phyloP scores from a whole-genome alignment of 2,797 vertebrate genomes.

The Sebastes ruberrimus region DNA sequence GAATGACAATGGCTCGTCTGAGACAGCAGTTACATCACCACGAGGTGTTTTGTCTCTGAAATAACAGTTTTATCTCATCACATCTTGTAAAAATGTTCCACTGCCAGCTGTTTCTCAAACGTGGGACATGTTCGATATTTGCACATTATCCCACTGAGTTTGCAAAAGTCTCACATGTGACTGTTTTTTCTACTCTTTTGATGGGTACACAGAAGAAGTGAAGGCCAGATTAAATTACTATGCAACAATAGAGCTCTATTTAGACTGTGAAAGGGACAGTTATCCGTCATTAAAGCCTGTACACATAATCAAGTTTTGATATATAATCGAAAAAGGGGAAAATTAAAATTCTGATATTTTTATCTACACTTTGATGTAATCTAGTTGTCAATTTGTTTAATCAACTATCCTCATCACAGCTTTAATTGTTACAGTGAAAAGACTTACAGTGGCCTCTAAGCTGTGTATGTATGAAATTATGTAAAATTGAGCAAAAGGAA shows the following conservation, averaged over 20 bases:
- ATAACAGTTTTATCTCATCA: background rate
- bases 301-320: background rate
- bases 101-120: slow-evolving; percentile 4
- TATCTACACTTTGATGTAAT: background rate
- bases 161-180: background rate
- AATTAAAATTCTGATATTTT: background rate
- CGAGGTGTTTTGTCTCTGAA: background rate
- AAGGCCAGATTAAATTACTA: background rate
- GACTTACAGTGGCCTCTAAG: background rate
- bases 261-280: background rate
- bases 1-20: background rate
- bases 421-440: background rate
- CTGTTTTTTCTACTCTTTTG: background rate
- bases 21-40: background rate
- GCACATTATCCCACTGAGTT: background rate
- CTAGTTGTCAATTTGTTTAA: background rate
- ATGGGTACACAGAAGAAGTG: background rate
- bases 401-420: background rate
- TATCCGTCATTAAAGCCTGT: background rate
- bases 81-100: slow-evolving; percentile 9
- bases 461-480: background rate
- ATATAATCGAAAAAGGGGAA: background rate
- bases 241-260: background rate
- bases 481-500: background rate
- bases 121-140: background rate